Evolutionary conservation across 2,113 vertebrate species (phyloP), one percentile per base, ranked within the genome.

Genomic region (Lethenteron reissneri): DNA sequence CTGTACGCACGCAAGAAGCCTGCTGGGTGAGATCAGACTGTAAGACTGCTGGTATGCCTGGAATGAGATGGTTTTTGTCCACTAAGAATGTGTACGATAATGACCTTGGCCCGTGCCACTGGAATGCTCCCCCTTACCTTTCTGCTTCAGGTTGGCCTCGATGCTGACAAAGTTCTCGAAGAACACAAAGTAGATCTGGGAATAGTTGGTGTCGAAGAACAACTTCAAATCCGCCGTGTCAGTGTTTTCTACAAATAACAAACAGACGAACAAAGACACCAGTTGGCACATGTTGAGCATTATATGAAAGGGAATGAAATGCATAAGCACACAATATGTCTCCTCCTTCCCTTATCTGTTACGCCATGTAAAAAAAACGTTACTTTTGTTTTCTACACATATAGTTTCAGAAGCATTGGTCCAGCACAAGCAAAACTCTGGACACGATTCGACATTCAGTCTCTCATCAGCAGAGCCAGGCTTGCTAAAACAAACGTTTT

Each of bases 81-180:
- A 41, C 41, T 41, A 41, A 41, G 41, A 41, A 41, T 41, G 41
- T 41, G 41, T 41, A 41, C 41, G 41, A 41, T 41, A 41, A 41
- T 41, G 41, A 41, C 41, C 41, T 41, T 41, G 41, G 41, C 41
- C 41, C 41, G 41, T 41, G 41, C 3, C 41, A 41, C 41, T 41
- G 6, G 41, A 74, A 57, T 41, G 68, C 81, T 77, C 41, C 41
- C 25, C 41, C 41, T 41, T 78, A 95, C 94, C 92, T 85, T 99
- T 99, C 79, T 99, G 94, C 79, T 90, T 96, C 78, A 99, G 86
- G 79, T 86, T 84, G 76, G 89, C 85, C 85, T 99, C 94, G 73
- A 97, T 97, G 79, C 85, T 89, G 79, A 96, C 86, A 77, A 99
- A 99, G 81, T 99, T 97, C 84, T 99, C 92, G 81, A 99, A 99